Percentiles rank a stretch among this genome's conserved stretches.
phyloP scores from a whole-genome alignment of 1,140 invertebrate species.

The Drosophila sechellia region DNA sequence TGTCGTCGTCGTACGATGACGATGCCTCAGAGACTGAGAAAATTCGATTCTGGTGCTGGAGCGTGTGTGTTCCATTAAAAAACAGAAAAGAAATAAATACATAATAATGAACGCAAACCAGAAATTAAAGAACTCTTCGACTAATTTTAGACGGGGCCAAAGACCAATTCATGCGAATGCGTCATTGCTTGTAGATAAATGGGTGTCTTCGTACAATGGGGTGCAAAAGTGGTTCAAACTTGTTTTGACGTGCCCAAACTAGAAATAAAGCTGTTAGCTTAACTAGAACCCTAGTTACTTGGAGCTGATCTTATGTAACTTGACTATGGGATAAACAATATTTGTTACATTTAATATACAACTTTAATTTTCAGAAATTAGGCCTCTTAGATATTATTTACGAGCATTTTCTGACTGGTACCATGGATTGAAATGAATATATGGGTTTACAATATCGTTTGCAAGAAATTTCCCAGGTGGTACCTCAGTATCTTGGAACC shows the following conservation, averaged over 20 bases:
- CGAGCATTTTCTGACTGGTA: not conserved
- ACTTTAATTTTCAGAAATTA: no score
- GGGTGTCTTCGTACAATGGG: slow-evolving; percentile 5
- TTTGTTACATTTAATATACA: not conserved
- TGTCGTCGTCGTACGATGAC: slow-evolving; percentile 49
- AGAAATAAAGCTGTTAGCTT: not conserved
- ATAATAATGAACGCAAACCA: slow-evolving; percentile 23
- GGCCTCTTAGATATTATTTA: no score
- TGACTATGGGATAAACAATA: not conserved
- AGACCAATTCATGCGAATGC: slow-evolving; percentile 55
- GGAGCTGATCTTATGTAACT: not conserved
- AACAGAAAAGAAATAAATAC: not conserved
- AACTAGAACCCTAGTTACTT: not conserved
- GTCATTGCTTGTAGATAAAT: slow-evolving; percentile 44
- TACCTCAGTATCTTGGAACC: not conserved
- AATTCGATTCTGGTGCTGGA: slow-evolving; percentile 43
- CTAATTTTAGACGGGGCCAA: slow-evolving; percentile 60
- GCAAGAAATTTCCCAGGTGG: not conserved
- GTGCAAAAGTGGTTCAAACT: slow-evolving; percentile 19
- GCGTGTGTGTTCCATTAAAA: slow-evolving; percentile 37
- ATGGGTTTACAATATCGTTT: no score
- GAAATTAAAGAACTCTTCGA: slow-evolving; percentile 41
- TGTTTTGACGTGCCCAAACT: slow-evolving; percentile 7
- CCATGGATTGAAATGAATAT: no score
- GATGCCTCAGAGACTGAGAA: slow-evolving; percentile 20